Conservation (phyloP, 2,888 invertebrate species). For the Leptinotarsa peninsularis region DNA sequence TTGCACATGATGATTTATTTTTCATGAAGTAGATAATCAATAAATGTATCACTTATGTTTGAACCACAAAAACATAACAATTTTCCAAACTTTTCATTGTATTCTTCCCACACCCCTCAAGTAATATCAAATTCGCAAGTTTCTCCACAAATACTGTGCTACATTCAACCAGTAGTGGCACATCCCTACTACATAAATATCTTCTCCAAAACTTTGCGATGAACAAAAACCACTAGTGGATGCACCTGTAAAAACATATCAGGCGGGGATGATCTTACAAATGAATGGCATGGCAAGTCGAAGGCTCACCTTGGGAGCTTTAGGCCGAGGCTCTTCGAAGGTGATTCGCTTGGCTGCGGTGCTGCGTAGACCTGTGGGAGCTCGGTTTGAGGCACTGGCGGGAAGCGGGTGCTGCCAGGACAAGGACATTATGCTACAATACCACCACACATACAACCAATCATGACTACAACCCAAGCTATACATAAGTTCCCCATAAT, state of each 20-base stretch:
- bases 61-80: no score
- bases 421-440: conserved; percentile 62
- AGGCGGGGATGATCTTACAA: conserved; percentile 8
- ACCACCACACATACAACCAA: conserved; percentile 61
- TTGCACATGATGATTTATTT: no score
- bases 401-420: conserved; percentile 64
- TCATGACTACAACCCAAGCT: conserved; percentile 57
- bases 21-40: no score
- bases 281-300: conserved; percentile 33
- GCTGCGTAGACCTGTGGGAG: conserved; percentile 62
- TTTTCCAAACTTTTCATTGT: no score
- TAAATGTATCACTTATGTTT: no score
- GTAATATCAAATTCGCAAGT: no score
- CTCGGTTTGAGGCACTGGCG: conserved; percentile 60
- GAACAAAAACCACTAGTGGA: background rate
- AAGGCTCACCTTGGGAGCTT: conserved; percentile 64
- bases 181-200: background rate
- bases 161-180: background rate
- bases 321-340: conserved; percentile 62
- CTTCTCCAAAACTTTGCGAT: background rate
- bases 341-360: conserved; percentile 68
- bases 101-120: no score
- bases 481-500: conserved; percentile 51
- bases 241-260: background rate
- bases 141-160: no score